Evolutionary conservation across 2,797 vertebrate genomes (phyloP), one percentile per base, ranked within the genome.

Genomic region (Menidia menidia): DNA sequence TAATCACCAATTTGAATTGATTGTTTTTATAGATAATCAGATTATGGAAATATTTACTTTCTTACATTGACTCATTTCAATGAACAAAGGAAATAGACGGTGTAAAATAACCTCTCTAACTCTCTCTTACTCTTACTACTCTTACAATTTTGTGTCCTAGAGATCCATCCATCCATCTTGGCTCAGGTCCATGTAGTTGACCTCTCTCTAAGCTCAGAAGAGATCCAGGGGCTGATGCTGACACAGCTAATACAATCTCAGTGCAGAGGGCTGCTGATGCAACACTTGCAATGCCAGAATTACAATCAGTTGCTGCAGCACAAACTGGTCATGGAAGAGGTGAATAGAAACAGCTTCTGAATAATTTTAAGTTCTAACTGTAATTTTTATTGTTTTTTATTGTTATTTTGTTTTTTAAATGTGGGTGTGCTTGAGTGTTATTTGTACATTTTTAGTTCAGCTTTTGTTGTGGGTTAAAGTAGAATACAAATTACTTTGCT

Each of bases 211-310:
- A 92, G 94, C 81, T 72, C 73, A 33, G 84, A 87, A 2, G 91
- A 94, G 52, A 81, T 96, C 54, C 90, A 94, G 83, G 92, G 94
- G 60, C 81, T 94, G 70, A 85, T 97, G 85, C 87, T 96, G 82
- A 86, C 88, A 16, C 93, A 95, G 84, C 83, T 96, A 47, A 64
- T 95, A 81, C 84, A 80, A 25, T 57, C 78, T 0, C 90, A 95
- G 60, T 60, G 84, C 53, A 81, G 81, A 13, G 88, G 90, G 11
- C 65, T 94, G 48, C 85, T 94, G 88, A 87, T 52, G 67, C 92
- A 84, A 58, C 90, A 82, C 81, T 61, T 70, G 51, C 89, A 67
- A 10, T 30, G 94, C 3, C 85, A 88, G 68, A 81, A 77, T 65
- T 92, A 92, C 52, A 82, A 83, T 67, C 80, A 92, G 78, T 56